A percentile compares a stretch with the other conserved stretches of the same genome.
These are phyloP conservation scores for Pachyseris speciosa DNA, from an alignment of 64 coral and sea anemone species.

Conservation along the genomic window DNA sequence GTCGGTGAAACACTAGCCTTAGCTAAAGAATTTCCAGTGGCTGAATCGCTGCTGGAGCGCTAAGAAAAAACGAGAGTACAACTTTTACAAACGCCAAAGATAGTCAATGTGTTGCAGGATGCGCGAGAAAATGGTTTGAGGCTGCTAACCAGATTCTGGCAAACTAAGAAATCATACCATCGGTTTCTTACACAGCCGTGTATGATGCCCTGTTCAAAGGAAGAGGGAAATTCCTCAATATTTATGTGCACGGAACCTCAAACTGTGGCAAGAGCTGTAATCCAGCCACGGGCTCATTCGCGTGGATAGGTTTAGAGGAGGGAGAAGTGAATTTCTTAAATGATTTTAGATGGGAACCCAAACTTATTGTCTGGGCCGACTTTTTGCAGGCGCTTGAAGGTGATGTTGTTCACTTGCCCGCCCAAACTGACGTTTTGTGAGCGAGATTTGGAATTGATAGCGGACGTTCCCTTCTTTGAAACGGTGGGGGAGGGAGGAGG, in stretches of 20 bases:
- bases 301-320: not conserved
- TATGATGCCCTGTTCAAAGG: slow-evolving; percentile 3
- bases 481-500: no score
- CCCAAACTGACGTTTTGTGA: no score
- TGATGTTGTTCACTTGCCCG: no score
- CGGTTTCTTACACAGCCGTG: slow-evolving; percentile 18
- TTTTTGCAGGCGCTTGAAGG: no score
- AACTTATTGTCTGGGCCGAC: no score
- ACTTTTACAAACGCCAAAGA: not conserved
- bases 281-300: not conserved
- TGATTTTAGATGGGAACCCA: no score
- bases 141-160: not conserved
- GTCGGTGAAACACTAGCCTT: slow-evolving; percentile 26
- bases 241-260: slow-evolving; percentile 49
- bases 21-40: slow-evolving; percentile 18
- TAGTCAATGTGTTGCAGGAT: not conserved
- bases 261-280: no score
- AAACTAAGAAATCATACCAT: not conserved
- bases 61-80: slow-evolving; percentile 6
- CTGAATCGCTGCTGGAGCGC: not conserved
- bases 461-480: no score
- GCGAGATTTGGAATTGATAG: no score
- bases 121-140: not conserved
- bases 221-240: slow-evolving; percentile 56
- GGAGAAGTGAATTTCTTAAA: no score